These are phyloP conservation scores for Parauchenoglanis punctatus DNA, from an alignment of 2,797 vertebrate genomes.

Conservation along the genomic window DNA sequence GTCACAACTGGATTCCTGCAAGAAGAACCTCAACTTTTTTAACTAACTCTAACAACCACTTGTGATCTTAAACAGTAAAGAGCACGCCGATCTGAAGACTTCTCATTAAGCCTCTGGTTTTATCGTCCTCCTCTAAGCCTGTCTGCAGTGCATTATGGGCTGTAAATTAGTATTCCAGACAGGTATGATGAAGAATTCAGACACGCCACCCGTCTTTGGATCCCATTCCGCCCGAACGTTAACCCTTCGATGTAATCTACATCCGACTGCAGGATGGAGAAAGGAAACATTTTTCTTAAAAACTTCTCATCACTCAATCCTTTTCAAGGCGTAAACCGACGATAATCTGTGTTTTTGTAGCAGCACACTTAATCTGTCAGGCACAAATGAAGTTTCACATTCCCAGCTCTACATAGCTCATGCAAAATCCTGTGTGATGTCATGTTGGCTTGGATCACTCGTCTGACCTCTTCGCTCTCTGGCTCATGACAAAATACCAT, in stretches of 20 bases:
- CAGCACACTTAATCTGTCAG: conserved; percentile 41
- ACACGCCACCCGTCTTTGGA: conserved; percentile 12
- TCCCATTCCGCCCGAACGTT: conserved; percentile 26
- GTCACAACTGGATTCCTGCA: not conserved
- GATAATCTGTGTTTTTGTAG: conserved; percentile 10
- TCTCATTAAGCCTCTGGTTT: conserved; percentile 3
- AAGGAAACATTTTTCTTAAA: conserved; percentile 24
- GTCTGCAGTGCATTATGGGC: conserved; percentile 34
- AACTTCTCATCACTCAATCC: conserved; percentile 3
- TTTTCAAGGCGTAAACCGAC: conserved; percentile 14
- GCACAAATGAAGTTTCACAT: conserved; percentile 23
- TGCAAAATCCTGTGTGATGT: conserved; percentile 23
- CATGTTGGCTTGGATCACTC: conserved; percentile 7
- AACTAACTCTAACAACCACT: not conserved
- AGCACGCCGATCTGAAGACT: not conserved
- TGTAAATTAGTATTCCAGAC: conserved; percentile 59
- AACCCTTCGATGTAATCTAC: conserved; percentile 27
- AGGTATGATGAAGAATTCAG: conserved; percentile 52
- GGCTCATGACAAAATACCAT: not conserved
- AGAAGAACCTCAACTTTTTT: not conserved
- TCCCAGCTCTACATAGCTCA: conserved; percentile 17
- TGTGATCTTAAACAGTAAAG: not conserved
- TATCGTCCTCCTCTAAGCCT: conserved; percentile 22
- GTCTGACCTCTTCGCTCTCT: not conserved
- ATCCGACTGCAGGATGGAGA: not conserved